Percentiles rank a stretch among this genome's conserved stretches.
Evolutionary conservation across 2,888 invertebrate species (phyloP).

Genomic region (Apamea crenata): DNA sequence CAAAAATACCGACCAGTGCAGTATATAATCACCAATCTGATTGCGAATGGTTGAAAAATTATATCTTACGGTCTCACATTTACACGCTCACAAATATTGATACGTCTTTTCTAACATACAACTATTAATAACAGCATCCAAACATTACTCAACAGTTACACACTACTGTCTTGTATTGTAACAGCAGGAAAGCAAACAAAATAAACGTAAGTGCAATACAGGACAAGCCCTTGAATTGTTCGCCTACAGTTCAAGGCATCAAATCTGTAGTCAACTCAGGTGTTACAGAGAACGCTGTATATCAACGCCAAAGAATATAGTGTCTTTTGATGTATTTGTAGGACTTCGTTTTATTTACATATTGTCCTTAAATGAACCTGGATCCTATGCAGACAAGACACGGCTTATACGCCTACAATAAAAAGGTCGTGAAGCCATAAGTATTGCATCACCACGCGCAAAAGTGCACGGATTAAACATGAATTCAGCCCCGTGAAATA

Average conservation of each 20-base stretch:
- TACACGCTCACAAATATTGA: background rate
- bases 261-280: constrained; percentile 46
- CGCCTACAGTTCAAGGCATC: constrained; percentile 42
- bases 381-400: background rate
- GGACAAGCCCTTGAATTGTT: constrained; percentile 51
- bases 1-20: background rate
- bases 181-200: constrained; percentile 25
- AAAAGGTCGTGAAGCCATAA: background rate
- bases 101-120: no score
- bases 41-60: background rate
- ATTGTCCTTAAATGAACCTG: background rate
- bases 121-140: background rate
- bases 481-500: background rate
- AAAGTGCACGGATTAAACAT: background rate
- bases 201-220: constrained; percentile 35
- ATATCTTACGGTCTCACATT: background rate
- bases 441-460: background rate
- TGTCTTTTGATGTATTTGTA: constrained; percentile 13
- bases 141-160: background rate
- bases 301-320: constrained; percentile 28
- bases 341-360: background rate
- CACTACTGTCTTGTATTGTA: constrained; percentile 4
- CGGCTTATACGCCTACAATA: background rate
- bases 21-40: background rate
- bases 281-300: constrained; percentile 11